Evolutionary conservation across 2,888 invertebrate genomes (phyloP).

Genomic region (Drosophila birchii): DNA sequence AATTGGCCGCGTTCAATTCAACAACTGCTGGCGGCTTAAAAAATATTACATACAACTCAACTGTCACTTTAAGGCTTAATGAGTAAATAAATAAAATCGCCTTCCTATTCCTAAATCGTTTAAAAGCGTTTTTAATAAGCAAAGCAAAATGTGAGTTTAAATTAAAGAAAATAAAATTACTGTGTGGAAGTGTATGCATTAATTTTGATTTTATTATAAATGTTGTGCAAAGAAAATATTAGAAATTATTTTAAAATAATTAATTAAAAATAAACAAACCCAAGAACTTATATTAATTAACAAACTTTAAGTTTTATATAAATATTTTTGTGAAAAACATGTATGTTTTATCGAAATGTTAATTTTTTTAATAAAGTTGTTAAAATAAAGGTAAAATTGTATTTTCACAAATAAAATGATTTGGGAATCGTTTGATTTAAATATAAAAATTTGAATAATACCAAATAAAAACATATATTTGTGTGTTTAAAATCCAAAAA

Average conservation of each 20-base stretch:
- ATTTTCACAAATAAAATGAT: background rate
- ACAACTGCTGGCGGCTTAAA: constrained; percentile 64
- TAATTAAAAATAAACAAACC: background rate
- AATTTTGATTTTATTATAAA: background rate
- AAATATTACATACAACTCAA: background rate
- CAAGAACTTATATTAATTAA: background rate
- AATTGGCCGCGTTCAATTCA: constrained; percentile 72
- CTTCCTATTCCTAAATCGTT: background rate
- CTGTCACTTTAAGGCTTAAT: constrained; percentile 21
- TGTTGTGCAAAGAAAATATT: background rate
- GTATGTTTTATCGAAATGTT: background rate
- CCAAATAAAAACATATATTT: background rate
- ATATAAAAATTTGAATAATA: background rate
- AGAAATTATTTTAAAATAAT: background rate
- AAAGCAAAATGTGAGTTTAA: constrained; percentile 45
- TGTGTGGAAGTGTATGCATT: background rate
- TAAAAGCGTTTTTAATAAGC: background rate
- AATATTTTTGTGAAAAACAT: background rate
- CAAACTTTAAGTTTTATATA: background rate
- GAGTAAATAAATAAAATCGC: background rate
- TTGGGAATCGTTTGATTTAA: background rate
- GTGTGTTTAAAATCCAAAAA: background rate
- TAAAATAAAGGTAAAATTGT: background rate
- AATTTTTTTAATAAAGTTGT: background rate
- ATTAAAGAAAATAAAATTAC: background rate